Percentiles rank a stretch among this genome's conserved stretches.
phyloP scores from a whole-genome alignment of 30 jellyfish, hydroid and myxozoan genomes.

The Hydractinia echinata region DNA sequence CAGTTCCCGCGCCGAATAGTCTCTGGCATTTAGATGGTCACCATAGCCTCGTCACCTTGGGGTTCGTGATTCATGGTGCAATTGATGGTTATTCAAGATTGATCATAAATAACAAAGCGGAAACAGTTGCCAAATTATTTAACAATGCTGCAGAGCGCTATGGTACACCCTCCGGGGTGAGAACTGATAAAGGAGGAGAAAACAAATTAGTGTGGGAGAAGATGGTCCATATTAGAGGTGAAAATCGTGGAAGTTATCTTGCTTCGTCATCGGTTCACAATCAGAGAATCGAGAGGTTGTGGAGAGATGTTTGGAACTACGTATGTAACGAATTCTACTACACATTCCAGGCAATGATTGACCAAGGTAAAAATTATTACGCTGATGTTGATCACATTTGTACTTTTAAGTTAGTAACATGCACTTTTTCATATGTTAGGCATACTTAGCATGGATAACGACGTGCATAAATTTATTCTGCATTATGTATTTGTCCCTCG shows the following conservation, averaged over 20 bases:
- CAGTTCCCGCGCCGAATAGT: conserved; percentile 28
- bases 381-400: no score
- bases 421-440: no score
- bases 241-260: no score
- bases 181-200: conserved; percentile 17
- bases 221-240: no score
- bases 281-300: no score
- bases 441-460: no score
- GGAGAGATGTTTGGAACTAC: no score
- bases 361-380: no score
- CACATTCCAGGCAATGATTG: no score
- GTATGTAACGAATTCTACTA: no score
- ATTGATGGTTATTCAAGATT: conserved; percentile 17
- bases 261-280: no score
- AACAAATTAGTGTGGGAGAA: conserved; percentile 1
- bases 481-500: neutral
- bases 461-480: neutral
- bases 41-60: conserved; percentile 31
- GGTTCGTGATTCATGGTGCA: neutral
- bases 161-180: conserved; percentile 16
- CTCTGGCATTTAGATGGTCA: conserved; percentile 35
- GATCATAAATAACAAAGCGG: conserved; percentile 15
- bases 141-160: neutral
- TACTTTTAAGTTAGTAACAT: no score
- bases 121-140: conserved; percentile 14